Evolutionary conservation across 1,140 invertebrate species (phyloP).

Genomic region (Lasioglossum baleicum): DNA sequence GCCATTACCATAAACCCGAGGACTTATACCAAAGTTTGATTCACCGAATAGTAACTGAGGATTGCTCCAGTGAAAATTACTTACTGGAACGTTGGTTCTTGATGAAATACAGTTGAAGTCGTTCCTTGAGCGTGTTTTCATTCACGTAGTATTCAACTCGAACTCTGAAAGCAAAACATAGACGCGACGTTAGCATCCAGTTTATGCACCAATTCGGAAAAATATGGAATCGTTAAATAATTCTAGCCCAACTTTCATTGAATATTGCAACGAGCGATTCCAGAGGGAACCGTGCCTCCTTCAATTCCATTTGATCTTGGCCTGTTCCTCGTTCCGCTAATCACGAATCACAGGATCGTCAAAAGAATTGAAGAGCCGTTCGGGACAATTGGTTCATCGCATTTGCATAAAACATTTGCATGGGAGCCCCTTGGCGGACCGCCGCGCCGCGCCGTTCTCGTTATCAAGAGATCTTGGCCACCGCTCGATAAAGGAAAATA

Average conservation of each 20-base stretch:
- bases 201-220: too few relatives aligned
- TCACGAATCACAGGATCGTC: constrained; percentile 7
- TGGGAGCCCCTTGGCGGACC: background rate
- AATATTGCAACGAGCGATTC: background rate
- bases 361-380: background rate
- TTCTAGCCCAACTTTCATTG: too few relatives aligned
- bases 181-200: background rate
- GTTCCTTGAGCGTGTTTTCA: constrained; percentile 98
- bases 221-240: too few relatives aligned
- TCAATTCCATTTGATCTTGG: background rate
- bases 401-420: constrained; percentile 9
- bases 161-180: constrained; percentile 89
- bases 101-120: constrained; percentile 98
- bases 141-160: constrained; percentile 99
- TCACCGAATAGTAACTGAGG: too few relatives aligned
- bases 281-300: background rate
- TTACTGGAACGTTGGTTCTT: constrained; percentile 99
- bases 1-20: too few relatives aligned
- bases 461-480: constrained; percentile 11
- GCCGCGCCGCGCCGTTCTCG: background rate
- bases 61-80: constrained; percentile 75
- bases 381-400: background rate
- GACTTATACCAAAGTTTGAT: too few relatives aligned
- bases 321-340: background rate
- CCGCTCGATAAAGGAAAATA: background rate